These are phyloP conservation scores for Oncorhynchus mykiss DNA, from an alignment of 2,113 vertebrate genomes.

Conservation along the genomic window DNA sequence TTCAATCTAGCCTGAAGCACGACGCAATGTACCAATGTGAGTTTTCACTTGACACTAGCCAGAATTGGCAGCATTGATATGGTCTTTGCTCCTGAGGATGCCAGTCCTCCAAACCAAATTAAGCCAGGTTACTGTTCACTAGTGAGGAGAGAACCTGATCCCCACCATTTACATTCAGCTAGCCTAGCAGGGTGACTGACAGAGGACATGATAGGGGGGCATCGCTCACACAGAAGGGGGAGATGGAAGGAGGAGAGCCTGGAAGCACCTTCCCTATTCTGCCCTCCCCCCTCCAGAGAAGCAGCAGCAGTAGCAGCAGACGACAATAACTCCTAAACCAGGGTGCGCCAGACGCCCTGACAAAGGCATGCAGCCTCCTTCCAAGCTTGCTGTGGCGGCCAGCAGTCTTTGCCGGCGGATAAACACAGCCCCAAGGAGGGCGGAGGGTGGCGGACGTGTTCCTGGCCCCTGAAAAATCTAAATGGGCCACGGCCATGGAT, in stretches of 20 bases:
- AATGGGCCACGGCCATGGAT: conserved; percentile 17
- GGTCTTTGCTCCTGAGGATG: not conserved
- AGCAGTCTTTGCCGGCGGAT: conserved; percentile 56
- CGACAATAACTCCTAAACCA: conserved; percentile 75
- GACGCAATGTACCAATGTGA: too few species aligned
- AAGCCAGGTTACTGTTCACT: conserved; percentile 24
- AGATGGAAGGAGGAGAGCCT: conserved; percentile 43
- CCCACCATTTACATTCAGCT: conserved; percentile 29
- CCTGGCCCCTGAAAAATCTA: conserved; percentile 35
- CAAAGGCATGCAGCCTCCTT: conserved; percentile 73
- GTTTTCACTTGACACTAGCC: not conserved
- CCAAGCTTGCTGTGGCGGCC: conserved; percentile 51
- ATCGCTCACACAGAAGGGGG: conserved; percentile 15
- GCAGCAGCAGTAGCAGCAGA: conserved; percentile 48
- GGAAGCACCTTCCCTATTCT: conserved; percentile 53
- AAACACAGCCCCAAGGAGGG: conserved; percentile 59
- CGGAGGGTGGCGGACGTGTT: conserved; percentile 49
- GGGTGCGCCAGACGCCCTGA: conserved; percentile 71
- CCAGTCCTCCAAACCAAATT: not conserved
- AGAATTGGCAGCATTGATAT: not conserved
- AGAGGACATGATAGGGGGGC: not conserved
- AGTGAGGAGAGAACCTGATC: conserved; percentile 37
- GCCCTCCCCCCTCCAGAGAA: conserved; percentile 54
- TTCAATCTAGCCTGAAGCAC: not conserved
- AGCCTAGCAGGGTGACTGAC: conserved; percentile 13